Conservation (phyloP, 2,113 vertebrate genomes). For the Platysternon megacephalum region DNA sequence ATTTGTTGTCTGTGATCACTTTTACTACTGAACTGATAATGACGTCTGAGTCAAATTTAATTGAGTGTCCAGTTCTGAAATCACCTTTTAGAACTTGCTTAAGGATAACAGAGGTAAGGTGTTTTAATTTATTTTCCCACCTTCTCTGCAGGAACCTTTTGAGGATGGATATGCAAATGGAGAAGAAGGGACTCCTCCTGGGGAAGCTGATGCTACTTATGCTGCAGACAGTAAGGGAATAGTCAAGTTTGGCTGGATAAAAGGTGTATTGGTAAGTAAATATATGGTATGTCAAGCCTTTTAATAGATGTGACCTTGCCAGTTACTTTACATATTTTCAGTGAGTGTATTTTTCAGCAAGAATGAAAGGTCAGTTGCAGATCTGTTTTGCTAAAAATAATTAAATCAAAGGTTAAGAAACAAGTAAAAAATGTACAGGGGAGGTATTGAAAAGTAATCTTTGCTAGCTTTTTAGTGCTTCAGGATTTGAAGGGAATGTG, state of each 20-base stretch:
- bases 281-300: not conserved
- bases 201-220: conserved; percentile 89
- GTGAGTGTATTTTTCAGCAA: rapidly evolving
- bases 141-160: conserved; percentile 88
- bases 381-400: not conserved
- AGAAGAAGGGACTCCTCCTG: conserved; percentile 92
- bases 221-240: conserved; percentile 91
- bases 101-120: not conserved
- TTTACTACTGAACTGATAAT: not conserved
- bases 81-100: not conserved
- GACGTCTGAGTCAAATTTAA: not conserved
- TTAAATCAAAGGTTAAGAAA: not conserved
- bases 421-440: not conserved
- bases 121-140: not conserved
- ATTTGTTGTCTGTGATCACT: not conserved
- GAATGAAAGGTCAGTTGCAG: not conserved
- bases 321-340: not conserved
- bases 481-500: not conserved
- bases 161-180: conserved; percentile 97
- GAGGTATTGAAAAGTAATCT: not conserved
- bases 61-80: not conserved
- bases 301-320: not conserved
- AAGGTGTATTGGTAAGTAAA: conserved; percentile 93
- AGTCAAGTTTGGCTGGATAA: conserved; percentile 98
- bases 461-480: not conserved